Percentiles rank a stretch among this genome's conserved stretches.
phyloP scores from a whole-genome alignment of 1,140 invertebrate species.

The Drosophila ogumai region DNA sequence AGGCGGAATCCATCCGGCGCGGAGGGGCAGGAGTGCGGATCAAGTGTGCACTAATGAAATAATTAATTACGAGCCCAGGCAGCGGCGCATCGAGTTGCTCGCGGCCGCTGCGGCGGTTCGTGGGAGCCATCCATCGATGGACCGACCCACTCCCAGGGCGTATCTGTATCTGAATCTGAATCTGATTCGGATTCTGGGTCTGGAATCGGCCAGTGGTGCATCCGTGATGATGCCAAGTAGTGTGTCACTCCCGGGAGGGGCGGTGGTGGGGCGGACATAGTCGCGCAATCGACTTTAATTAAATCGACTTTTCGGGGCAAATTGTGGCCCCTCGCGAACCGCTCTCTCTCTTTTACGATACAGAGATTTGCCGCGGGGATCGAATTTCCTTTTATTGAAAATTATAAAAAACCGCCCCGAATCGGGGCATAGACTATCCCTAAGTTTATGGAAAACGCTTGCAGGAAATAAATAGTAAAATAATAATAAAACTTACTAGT shows the following conservation, averaged over 20 bases:
- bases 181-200: slow-evolving; percentile 9
- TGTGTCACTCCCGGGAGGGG: slow-evolving; percentile 11
- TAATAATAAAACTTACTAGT: background rate
- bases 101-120: slow-evolving; percentile 2
- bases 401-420: background rate
- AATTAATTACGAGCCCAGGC: slow-evolving; percentile 70
- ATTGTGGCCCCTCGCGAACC: background rate
- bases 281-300: slow-evolving; percentile 64
- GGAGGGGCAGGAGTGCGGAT: slow-evolving; percentile 32
- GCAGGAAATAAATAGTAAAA: background rate
- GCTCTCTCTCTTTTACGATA: background rate
- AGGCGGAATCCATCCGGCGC: background rate
- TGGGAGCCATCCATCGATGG: slow-evolving; percentile 24
- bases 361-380: background rate
- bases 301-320: slow-evolving; percentile 55
- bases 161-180: slow-evolving; percentile 17
- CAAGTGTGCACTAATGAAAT: slow-evolving; percentile 73
- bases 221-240: slow-evolving; percentile 1
- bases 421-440: background rate
- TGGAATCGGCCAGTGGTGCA: slow-evolving; percentile 3
- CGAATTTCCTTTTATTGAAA: slow-evolving; percentile 2
- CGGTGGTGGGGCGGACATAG: background rate
- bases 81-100: slow-evolving; percentile 20
- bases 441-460: background rate
- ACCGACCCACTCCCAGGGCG: slow-evolving; percentile 5